Conservation (phyloP, 2,113 vertebrate species). For the Macroglossus sobrinus region DNA sequence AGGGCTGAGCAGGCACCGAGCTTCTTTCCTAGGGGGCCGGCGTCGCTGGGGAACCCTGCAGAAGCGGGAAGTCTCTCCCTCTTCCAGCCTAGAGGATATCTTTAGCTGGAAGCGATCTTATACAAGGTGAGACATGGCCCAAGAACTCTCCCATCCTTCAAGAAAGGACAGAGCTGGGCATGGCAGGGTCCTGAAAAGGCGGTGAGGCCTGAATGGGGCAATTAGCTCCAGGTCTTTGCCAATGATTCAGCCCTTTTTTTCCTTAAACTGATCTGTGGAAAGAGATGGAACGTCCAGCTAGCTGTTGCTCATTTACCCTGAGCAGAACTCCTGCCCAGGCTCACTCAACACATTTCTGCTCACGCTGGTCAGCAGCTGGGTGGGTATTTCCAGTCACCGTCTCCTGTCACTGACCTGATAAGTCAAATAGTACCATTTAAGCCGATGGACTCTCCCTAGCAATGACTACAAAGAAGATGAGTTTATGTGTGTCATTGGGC, state of each 20-base stretch:
- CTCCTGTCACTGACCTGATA: background rate
- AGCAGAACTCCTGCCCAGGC: background rate
- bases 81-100: constrained; percentile 61
- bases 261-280: background rate
- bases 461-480: background rate
- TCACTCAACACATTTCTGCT: background rate
- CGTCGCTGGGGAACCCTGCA: constrained; percentile 75
- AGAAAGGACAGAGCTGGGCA: background rate
- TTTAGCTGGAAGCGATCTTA: constrained; percentile 88
- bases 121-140: constrained; percentile 71
- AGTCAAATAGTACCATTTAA: background rate
- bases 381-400: background rate
- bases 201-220: background rate
- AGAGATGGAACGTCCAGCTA: background rate
- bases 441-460: background rate
- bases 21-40: constrained; percentile 58
- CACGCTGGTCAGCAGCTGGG: background rate
- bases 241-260: background rate
- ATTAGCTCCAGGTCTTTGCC: background rate
- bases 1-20: constrained; percentile 67
- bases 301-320: background rate
- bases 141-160: background rate
- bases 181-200: background rate
- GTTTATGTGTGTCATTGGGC: background rate
- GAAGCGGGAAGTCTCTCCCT: constrained; percentile 56